phyloP scores from a whole-genome alignment of 92 coral and sea anemone genomes.

The Zoanthus gigantus region DNA sequence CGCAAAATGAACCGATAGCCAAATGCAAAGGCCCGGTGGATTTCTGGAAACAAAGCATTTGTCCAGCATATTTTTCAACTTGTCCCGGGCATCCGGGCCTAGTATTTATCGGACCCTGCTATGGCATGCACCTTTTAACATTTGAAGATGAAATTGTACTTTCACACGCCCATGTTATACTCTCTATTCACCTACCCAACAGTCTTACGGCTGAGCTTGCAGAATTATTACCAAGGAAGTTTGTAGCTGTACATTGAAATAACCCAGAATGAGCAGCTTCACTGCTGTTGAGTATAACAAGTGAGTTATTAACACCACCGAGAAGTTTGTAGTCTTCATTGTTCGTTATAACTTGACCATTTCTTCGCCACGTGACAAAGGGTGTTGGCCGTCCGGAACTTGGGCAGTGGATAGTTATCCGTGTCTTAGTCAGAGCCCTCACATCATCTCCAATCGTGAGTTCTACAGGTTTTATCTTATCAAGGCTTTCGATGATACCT shows the following conservation, averaged over 20 bases:
- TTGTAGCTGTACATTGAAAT: conserved; percentile 71
- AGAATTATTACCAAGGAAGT: conserved; percentile 62
- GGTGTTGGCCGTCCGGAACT: conserved; percentile 78
- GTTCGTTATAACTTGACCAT: conserved; percentile 38
- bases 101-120: too few relatives aligned
- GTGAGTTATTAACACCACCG: conserved; percentile 46
- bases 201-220: conserved; percentile 62
- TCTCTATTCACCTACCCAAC: conserved; percentile 47
- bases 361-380: conserved; percentile 70
- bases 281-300: conserved; percentile 44
- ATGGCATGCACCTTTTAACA: too few relatives aligned
- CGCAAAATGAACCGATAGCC: too few relatives aligned
- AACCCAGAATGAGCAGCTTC: conserved; percentile 60
- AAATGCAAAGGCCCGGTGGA: too few relatives aligned
- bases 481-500: conserved; percentile 63
- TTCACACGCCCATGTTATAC: neutral
- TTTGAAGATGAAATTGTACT: too few relatives aligned
- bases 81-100: too few relatives aligned
- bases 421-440: conserved; percentile 63
- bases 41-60: too few relatives aligned
- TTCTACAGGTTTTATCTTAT: conserved; percentile 62
- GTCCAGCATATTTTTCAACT: too few relatives aligned
- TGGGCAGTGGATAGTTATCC: conserved; percentile 70
- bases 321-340: conserved; percentile 47
- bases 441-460: conserved; percentile 77